Evolutionary conservation across 2,797 vertebrate species (phyloP), one percentile per base, ranked within the genome.

Genomic region (Eurystomus glaucurus): DNA sequence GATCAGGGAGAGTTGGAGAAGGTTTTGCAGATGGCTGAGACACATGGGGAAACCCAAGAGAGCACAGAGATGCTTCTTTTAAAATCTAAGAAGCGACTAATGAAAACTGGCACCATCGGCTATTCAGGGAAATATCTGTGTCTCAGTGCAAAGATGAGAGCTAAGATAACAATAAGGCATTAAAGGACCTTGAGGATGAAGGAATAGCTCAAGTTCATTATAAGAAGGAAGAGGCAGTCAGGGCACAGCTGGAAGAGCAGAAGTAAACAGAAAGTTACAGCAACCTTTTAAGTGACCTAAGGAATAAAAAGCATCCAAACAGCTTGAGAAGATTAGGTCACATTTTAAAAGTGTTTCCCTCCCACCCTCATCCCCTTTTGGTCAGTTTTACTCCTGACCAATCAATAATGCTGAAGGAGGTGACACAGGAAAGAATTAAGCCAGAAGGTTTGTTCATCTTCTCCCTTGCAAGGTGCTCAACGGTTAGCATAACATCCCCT

Each of bases 111-210:
- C 92, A 94, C 57, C 92, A 46, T 74, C 0, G 0, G 83, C 76
- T 92, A 94, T 92, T 94, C 74, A 84, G 93, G 92, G 90, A 92
- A 83, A 94, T 92, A 81, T 39, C 83, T 35, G 3, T 45, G 48
- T 94, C 93, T 93, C 85, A 51, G 33, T 90, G 82, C 85, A 92
- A 95, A 96, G 69, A 90, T 87, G 83, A 96, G 46, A 93, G 62
- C 41, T 90, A 95, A 87, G 29, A 79, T 87, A 95, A 87, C 41
- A 84, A 35, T 6, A 85, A 66, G 69, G 51, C 43, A 72, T 61
- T 85, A 87, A 88, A 95, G 41, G 66, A 93, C 92, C 90, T 97
- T 95, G 93, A 94, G 55, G 57, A 94, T 92, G 74, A 92, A 79
- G 62, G 69, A 93, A 25, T 50, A 90, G 33, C 65, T 93, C 70